Base-by-base conservation (phyloP, 1,140 invertebrate genomes). In the Yoshiicerus persimilis region DNA sequence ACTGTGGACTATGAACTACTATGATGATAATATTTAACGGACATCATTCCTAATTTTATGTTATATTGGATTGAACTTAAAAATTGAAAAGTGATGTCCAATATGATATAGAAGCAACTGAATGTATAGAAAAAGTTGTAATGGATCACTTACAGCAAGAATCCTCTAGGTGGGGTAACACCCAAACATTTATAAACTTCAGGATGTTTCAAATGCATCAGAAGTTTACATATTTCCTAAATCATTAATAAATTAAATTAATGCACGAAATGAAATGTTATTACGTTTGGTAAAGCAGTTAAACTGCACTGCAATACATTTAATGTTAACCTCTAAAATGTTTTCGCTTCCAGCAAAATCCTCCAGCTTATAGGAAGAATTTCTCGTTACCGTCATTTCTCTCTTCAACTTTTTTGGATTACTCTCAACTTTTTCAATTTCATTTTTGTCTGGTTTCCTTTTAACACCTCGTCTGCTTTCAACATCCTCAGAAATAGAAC, bases 141-240 rank as follows among this genome's bases (percentile, higher is more conserved):
- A 75, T 23, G 25, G 10, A 77, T 9, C 9, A 23, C 75, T 36
- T 80, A 80, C 75, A 80, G 75, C 32, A 80, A 38, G 38, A 98
- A 95, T 56, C 98, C 97, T 92, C 95, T 94, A 0, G 97, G 96
- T 38, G 97, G 95, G 87, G 95, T 95, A 89, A 98, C 94, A 11
- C 97, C 97, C 64, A 98, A 92, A 88, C 95, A 94, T 89, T 94
- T 93, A 92, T 96, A 98, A 2, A 98, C 94, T 92, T 97, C 96
- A 6, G 97, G 96, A 92, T 97, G 96, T 90, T 95, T 96, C 91
- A 98, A 95, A 91, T 98, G 97, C 27, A 96, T 93, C 6, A 98
- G 92, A 70, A 98, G 92, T 91, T 96, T 95, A 91, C 95, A 96
- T 1, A 98, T 94, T 91, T 97, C 95, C 93, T 96, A 36, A 87